A percentile compares a stretch with the other conserved stretches of the same genome.
These are phyloP conservation scores for Onchidella celtica DNA, from an alignment of 2,888 invertebrate genomes.

Conservation along the genomic window DNA sequence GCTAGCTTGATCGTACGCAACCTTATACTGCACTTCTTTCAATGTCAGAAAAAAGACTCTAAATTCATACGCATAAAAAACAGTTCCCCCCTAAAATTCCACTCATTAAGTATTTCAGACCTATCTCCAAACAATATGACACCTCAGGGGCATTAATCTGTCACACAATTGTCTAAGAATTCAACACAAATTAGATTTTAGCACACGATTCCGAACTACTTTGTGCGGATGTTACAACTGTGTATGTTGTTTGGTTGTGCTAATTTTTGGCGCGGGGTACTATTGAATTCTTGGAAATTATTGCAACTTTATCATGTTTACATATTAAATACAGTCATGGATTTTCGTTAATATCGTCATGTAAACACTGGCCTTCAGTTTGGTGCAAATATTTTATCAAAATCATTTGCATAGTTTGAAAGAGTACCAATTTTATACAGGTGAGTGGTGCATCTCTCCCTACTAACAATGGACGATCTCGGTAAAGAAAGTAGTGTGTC, in stretches of 20 bases:
- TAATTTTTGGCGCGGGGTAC: conserved; percentile 76
- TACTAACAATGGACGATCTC: conserved; percentile 44
- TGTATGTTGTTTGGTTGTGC: conserved; percentile 65
- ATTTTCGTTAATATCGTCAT: conserved; percentile 32
- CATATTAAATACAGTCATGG: conserved; percentile 11
- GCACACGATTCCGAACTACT: conserved; percentile 50
- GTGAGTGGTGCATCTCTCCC: conserved; percentile 28
- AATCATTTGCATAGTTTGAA: conserved; percentile 2
- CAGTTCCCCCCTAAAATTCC: conserved; percentile 19
- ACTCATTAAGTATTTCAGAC: too few species aligned
- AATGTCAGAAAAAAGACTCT: conserved; percentile 29
- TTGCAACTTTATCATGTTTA: conserved; percentile 41
- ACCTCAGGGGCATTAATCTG: too few species aligned
- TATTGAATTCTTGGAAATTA: conserved; percentile 45
- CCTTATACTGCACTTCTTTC: conserved; percentile 38
- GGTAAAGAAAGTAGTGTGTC: neutral
- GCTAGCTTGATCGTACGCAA: conserved; percentile 29
- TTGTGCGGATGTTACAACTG: conserved; percentile 42
- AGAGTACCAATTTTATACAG: conserved; percentile 33
- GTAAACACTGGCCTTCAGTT: conserved; percentile 26
- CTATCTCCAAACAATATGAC: too few species aligned
- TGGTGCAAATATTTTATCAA: conserved; percentile 30
- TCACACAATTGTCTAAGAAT: too few species aligned
- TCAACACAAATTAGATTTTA: too few species aligned
- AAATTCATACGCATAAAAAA: conserved; percentile 40